phyloP scores from a whole-genome alignment of 2,113 vertebrate genomes.

The Cacatua alba region DNA sequence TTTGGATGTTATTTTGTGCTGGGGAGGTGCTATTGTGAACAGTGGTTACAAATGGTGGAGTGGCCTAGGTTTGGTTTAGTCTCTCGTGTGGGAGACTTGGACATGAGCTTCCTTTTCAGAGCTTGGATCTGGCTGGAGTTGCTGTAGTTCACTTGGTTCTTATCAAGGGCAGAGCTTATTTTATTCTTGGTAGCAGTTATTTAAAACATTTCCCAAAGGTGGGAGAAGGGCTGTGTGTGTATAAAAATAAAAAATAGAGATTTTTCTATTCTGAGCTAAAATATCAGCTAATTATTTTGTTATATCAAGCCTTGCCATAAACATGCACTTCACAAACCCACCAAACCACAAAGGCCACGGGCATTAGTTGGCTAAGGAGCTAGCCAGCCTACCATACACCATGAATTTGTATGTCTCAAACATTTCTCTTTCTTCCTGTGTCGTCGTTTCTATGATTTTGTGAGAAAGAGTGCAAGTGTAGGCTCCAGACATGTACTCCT shows the following conservation, averaged over 20 bases:
- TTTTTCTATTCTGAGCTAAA: background rate
- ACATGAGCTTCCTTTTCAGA: background rate
- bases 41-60: background rate
- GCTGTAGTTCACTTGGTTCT: background rate
- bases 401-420: slow-evolving; percentile 68
- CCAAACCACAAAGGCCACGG: background rate
- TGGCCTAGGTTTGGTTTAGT: background rate
- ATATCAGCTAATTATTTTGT: background rate
- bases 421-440: slow-evolving; percentile 47
- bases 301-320: background rate
- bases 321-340: background rate
- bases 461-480: slow-evolving; percentile 76
- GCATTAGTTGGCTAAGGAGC: background rate
- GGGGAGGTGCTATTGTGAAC: background rate
- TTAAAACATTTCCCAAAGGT: background rate
- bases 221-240: background rate
- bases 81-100: rapidly evolving
- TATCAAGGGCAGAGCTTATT: background rate
- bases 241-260: background rate
- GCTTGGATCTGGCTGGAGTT: background rate
- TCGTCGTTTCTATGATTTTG: slow-evolving; percentile 58
- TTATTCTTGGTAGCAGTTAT: background rate
- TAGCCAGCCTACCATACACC: slow-evolving; percentile 71
- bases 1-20: background rate
- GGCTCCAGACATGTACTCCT: slow-evolving; percentile 71